Evolutionary conservation across 2,113 vertebrate genomes (phyloP).

Genomic region (Seriola quinqueradiata): DNA sequence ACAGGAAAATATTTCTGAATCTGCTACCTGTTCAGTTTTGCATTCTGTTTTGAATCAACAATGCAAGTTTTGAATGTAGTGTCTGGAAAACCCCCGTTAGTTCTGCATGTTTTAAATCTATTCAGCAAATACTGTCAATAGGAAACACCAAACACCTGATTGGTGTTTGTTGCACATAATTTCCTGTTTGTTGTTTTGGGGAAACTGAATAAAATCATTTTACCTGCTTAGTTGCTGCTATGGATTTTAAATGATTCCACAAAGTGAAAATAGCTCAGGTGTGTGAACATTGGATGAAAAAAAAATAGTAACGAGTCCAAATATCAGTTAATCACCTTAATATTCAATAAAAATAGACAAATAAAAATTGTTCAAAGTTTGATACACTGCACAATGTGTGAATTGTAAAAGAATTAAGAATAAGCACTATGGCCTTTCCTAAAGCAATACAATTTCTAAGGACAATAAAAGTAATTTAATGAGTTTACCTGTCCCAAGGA

Average conservation of each 20-base stretch:
- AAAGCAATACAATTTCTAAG: not conserved
- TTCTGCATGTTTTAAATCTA: slow-evolving; percentile 34
- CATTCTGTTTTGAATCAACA: not conserved
- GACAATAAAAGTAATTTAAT: not conserved
- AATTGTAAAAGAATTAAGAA: not conserved
- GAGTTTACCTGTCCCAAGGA: not conserved
- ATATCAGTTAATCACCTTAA: not conserved
- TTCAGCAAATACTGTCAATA: slow-evolving; percentile 46
- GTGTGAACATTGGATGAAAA: not conserved
- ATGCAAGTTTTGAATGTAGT: not conserved
- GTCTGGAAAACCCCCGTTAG: not conserved
- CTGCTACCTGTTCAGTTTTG: not conserved
- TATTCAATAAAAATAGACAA: slow-evolving; percentile 2
- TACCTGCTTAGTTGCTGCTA: slow-evolving; percentile 35
- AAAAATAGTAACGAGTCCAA: not conserved
- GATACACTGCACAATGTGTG: not conserved
- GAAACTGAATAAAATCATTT: slow-evolving; percentile 21
- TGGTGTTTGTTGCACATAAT: slow-evolving; percentile 14
- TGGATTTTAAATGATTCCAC: slow-evolving; percentile 14
- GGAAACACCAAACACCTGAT: slow-evolving; percentile 19
- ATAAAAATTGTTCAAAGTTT: not conserved
- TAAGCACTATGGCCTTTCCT: not conserved
- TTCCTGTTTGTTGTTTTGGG: slow-evolving; percentile 11
- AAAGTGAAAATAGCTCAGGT: not conserved
- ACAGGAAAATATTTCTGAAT: slow-evolving; percentile 1